phyloP scores from a whole-genome alignment of 1,140 invertebrate genomes.

The Macrocentrus cingulum region DNA sequence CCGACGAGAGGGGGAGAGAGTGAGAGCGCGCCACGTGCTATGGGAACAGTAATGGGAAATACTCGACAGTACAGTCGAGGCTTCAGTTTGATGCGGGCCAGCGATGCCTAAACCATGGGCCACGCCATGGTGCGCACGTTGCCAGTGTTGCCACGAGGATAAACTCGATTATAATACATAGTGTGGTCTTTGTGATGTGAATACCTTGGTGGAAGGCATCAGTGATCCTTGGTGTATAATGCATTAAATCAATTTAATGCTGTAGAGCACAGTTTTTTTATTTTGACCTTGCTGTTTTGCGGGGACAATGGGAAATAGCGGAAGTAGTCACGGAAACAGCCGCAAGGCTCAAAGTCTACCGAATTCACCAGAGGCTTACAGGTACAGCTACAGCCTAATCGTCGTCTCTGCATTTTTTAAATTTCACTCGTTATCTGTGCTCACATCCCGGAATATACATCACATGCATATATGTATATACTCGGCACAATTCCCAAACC shows the following conservation, averaged over 20 bases:
- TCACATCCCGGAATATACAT: constrained; percentile 5
- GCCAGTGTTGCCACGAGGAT: constrained; percentile 2
- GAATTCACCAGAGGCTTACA: constrained; percentile 68
- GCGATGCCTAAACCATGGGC: constrained; percentile 54
- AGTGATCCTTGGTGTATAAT: too few relatives aligned
- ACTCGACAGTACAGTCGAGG: constrained; percentile 21
- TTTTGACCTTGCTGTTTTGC: too few relatives aligned
- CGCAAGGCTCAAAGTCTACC: constrained; percentile 67
- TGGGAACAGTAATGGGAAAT: constrained; percentile 51
- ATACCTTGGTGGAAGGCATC: too few relatives aligned
- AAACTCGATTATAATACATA: constrained; percentile 1
- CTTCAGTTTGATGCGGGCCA: constrained; percentile 55
- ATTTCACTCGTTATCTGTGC: background rate
- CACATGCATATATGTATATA: background rate
- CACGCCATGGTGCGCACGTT: constrained; percentile 14
- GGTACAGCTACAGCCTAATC: constrained; percentile 44
- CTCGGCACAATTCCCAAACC: constrained; percentile 15
- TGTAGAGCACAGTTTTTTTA: too few relatives aligned
- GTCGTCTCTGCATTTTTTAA: background rate
- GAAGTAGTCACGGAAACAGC: constrained; percentile 48
- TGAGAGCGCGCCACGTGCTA: constrained; percentile 49
- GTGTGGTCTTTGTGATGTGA: too few relatives aligned
- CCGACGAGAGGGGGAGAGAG: constrained; percentile 15
- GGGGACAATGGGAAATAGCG: constrained; percentile 62
- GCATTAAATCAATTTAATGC: too few relatives aligned